These are phyloP conservation scores for Lacanobia oleracea DNA, from an alignment of 2,888 invertebrate species.

Conservation along the genomic window DNA sequence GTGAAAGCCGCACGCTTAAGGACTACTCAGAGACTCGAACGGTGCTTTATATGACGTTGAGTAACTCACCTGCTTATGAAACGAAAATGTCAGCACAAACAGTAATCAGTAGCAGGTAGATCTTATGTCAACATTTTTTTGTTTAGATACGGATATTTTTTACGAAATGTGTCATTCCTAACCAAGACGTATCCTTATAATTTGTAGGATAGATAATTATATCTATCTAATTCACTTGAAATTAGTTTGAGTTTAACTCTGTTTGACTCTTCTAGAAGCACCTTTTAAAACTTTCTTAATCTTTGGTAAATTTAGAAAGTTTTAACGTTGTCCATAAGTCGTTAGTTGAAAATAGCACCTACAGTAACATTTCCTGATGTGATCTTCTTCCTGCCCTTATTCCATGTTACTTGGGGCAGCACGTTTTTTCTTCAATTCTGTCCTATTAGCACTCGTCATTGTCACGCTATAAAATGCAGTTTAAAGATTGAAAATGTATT, in stretches of 20 bases:
- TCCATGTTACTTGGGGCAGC: too few species aligned
- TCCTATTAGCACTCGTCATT: too few species aligned
- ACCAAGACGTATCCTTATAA: neutral
- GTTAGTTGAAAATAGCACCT: too few species aligned
- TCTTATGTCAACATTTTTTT: slow-evolving; percentile 5
- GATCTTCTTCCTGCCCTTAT: too few species aligned
- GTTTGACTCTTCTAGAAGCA: neutral
- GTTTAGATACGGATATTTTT: neutral
- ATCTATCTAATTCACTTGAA: neutral
- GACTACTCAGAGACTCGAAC: slow-evolving; percentile 61
- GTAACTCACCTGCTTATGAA: slow-evolving; percentile 53
- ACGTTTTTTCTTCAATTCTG: too few species aligned
- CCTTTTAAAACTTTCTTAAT: too few species aligned
- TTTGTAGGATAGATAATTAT: neutral
- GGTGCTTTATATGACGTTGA: slow-evolving; percentile 58
- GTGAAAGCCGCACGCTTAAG: slow-evolving; percentile 62
- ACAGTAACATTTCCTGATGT: too few species aligned
- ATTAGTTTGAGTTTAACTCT: neutral
- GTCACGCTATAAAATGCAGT: too few species aligned
- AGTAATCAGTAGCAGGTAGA: slow-evolving; percentile 8
- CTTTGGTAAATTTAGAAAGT: too few species aligned
- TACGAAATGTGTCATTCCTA: too few species aligned
- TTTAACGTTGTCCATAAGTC: too few species aligned
- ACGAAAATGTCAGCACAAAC: slow-evolving; percentile 40
- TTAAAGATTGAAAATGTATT: too few species aligned